phyloP scores from a whole-genome alignment of 2,888 invertebrate species.

The Lymantria monacha region DNA sequence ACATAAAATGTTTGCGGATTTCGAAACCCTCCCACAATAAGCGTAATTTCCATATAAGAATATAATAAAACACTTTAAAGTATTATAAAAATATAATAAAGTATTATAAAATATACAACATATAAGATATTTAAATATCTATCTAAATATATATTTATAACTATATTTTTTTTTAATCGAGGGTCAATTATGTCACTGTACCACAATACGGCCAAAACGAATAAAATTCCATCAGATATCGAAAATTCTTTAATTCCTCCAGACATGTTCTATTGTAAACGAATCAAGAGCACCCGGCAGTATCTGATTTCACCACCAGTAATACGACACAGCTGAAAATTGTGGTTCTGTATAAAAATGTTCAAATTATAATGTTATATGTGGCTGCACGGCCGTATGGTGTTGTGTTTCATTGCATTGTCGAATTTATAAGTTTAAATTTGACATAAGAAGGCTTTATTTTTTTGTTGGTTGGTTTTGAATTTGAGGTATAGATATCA shows the following conservation, averaged over 20 bases:
- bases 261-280: conserved; percentile 46
- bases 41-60: too few relatives aligned
- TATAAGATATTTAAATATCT: too few relatives aligned
- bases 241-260: conserved; percentile 39
- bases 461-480: conserved; percentile 8
- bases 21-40: too few relatives aligned
- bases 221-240: conserved; percentile 18
- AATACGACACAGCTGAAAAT: conserved; percentile 33
- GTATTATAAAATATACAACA: too few relatives aligned
- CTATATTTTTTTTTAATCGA: too few relatives aligned
- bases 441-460: conserved; percentile 14
- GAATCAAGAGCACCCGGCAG: conserved; percentile 42
- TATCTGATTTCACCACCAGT: conserved; percentile 33
- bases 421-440: conserved; percentile 24
- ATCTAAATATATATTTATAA: too few relatives aligned
- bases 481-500: not conserved
- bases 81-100: too few relatives aligned
- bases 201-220: not conserved
- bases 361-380: conserved; percentile 29
- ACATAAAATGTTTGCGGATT: too few relatives aligned
- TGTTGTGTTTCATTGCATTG: conserved; percentile 30
- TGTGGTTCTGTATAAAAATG: conserved; percentile 27
- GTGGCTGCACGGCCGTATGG: conserved; percentile 28
- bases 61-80: too few relatives aligned
- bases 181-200: not conserved